phyloP scores from a whole-genome alignment of 2,797 vertebrate species.

The Sebastes umbrosus region DNA sequence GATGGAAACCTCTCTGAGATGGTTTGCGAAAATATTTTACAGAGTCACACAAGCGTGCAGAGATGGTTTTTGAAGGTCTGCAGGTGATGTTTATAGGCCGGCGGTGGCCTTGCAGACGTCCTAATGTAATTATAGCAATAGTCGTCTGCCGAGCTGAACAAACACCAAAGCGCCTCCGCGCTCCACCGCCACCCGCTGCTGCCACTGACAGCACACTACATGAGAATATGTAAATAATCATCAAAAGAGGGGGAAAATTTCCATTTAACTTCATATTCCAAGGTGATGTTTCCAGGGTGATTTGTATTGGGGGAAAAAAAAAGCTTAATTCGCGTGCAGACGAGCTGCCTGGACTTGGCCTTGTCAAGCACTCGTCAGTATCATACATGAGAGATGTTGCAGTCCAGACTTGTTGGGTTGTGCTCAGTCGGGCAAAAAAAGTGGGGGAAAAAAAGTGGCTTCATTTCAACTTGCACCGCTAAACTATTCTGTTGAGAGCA shows the following conservation, averaged over 20 bases:
- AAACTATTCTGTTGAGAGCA: constrained; percentile 47
- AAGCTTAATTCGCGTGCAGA: constrained; percentile 27
- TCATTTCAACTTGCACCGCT: constrained; percentile 42
- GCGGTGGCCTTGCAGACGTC: constrained; percentile 55
- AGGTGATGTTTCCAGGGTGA: constrained; percentile 55
- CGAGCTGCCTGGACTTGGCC: constrained; percentile 28
- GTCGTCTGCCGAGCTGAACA: constrained; percentile 40
- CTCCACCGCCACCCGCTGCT: constrained; percentile 45
- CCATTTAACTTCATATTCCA: constrained; percentile 58
- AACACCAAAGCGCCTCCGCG: constrained; percentile 27
- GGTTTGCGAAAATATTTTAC: not conserved
- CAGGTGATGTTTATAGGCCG: constrained; percentile 60
- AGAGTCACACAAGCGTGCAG: constrained; percentile 17
- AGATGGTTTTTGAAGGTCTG: constrained; percentile 29
- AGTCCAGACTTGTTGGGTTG: constrained; percentile 27
- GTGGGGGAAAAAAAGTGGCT: constrained; percentile 4
- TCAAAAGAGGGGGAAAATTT: constrained; percentile 51
- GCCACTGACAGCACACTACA: constrained; percentile 51
- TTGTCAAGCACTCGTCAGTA: constrained; percentile 47
- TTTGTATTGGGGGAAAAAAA: constrained; percentile 36
- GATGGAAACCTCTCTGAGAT: constrained; percentile 3
- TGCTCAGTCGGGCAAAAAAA: constrained; percentile 16
- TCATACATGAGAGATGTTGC: constrained; percentile 42
- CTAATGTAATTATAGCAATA: constrained; percentile 65
- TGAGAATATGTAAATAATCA: constrained; percentile 65